phyloP scores from a whole-genome alignment of 2,113 vertebrate species.

The Castor canadensis region DNA sequence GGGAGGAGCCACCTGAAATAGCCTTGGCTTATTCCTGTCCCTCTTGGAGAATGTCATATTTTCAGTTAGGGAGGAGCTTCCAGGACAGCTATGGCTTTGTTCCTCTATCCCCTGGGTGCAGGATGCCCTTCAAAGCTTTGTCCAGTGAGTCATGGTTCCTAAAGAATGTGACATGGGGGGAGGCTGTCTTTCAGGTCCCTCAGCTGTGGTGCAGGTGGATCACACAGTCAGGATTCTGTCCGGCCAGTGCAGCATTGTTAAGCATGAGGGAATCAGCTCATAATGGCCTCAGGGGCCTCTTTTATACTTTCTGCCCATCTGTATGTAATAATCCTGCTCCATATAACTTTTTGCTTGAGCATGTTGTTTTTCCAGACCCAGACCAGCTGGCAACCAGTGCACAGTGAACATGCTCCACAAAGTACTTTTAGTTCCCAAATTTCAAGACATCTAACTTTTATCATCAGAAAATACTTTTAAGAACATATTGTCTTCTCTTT shows the following conservation, averaged over 20 bases:
- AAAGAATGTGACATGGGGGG: accelerated
- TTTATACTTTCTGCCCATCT: not conserved
- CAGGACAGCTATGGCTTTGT: not conserved
- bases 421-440: not conserved
- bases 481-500: not conserved
- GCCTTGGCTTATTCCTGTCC: not conserved
- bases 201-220: not conserved
- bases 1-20: not conserved
- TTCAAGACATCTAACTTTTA: not conserved
- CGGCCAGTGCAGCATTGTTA: not conserved
- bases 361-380: not conserved
- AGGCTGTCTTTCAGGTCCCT: not conserved
- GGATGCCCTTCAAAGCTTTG: not conserved
- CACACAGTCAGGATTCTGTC: too few species aligned
- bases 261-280: not conserved
- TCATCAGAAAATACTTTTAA: not conserved
- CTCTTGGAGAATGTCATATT: not conserved
- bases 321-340: not conserved
- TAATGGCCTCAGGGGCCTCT: not conserved
- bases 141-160: not conserved
- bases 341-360: not conserved
- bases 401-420: not conserved
- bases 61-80: not conserved
- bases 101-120: not conserved
- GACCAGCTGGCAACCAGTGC: not conserved